A percentile compares a stretch with the other conserved stretches of the same genome.
Evolutionary conservation across 2,888 invertebrate genomes (phyloP).

Genomic region (Pheosia gnoma): DNA sequence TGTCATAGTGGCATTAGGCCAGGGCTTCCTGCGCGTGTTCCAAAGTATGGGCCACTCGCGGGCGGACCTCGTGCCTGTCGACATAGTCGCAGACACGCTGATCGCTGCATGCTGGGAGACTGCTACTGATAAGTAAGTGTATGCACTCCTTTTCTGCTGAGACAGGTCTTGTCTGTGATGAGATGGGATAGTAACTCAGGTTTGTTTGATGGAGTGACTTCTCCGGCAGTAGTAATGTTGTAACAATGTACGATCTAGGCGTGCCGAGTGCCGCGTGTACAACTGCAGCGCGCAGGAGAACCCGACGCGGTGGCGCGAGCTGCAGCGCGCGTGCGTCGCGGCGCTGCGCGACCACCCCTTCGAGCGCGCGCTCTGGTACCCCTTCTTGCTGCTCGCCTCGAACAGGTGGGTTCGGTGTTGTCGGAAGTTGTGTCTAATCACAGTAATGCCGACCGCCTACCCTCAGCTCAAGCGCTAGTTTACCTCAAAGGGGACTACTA

Average conservation of each 20-base stretch:
- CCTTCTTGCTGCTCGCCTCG: conserved; percentile 1
- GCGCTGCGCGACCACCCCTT: conserved; percentile 10
- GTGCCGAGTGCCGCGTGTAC: conserved; percentile 83
- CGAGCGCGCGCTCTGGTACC: conserved; percentile 19
- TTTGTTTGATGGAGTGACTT: too few relatives aligned
- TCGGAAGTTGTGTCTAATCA: neutral
- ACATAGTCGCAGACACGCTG: conserved; percentile 89
- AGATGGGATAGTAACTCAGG: too few relatives aligned
- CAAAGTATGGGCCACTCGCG: conserved; percentile 77
- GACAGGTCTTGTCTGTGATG: too few relatives aligned
- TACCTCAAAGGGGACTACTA: too few relatives aligned
- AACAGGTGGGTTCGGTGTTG: conserved; percentile 14
- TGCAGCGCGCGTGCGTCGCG: neutral
- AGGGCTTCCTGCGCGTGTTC: conserved; percentile 87
- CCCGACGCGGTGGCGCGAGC: conserved; percentile 87
- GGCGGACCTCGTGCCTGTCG: conserved; percentile 91
- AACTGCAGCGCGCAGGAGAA: conserved; percentile 90
- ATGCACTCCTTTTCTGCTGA: too few relatives aligned
- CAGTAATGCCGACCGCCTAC: too few relatives aligned
- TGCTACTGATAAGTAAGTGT: conserved; percentile 50
- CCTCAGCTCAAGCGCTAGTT: too few relatives aligned
- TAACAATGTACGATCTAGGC: conserved; percentile 33
- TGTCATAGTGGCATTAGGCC: conserved; percentile 86
- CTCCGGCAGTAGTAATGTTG: too few relatives aligned
- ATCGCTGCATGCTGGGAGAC: conserved; percentile 88